Percentiles rank a stretch among this genome's conserved stretches.
These are phyloP conservation scores for Brachionus calyciflorus DNA, from an alignment of 1,140 invertebrate species.

Conservation along the genomic window DNA sequence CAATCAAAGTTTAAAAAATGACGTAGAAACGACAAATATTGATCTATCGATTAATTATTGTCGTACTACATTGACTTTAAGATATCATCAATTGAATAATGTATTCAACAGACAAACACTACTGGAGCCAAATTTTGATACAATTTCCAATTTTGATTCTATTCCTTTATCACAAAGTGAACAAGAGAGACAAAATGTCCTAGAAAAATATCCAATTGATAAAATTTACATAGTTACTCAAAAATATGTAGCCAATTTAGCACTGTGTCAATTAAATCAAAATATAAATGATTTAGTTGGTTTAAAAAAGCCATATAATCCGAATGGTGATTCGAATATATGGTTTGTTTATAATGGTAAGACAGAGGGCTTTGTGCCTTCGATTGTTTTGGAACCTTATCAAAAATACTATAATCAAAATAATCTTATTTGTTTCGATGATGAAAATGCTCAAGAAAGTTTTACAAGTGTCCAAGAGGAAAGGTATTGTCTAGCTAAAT, in stretches of 20 bases:
- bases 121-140: background rate
- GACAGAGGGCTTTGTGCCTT: conserved; percentile 2
- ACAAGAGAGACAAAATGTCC: conserved; percentile 10
- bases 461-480: too few species aligned
- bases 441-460: background rate
- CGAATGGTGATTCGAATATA: background rate
- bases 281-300: conserved; percentile 39
- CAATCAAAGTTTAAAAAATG: background rate
- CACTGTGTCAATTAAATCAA: conserved; percentile 5
- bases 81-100: background rate
- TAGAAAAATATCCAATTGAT: background rate
- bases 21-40: background rate
- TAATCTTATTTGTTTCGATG: conserved; percentile 37
- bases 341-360: conserved; percentile 42
- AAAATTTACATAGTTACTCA: conserved; percentile 35
- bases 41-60: background rate
- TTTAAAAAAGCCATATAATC: conserved; percentile 15
- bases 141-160: background rate
- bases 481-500: background rate
- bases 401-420: background rate
- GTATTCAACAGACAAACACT: background rate
- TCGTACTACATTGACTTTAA: background rate
- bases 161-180: background rate
- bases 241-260: conserved; percentile 2
- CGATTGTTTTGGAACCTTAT: background rate